Evolutionary conservation across 2,888 invertebrate species (phyloP), one percentile per base, ranked within the genome.

Genomic region (Oscheius sp.): DNA sequence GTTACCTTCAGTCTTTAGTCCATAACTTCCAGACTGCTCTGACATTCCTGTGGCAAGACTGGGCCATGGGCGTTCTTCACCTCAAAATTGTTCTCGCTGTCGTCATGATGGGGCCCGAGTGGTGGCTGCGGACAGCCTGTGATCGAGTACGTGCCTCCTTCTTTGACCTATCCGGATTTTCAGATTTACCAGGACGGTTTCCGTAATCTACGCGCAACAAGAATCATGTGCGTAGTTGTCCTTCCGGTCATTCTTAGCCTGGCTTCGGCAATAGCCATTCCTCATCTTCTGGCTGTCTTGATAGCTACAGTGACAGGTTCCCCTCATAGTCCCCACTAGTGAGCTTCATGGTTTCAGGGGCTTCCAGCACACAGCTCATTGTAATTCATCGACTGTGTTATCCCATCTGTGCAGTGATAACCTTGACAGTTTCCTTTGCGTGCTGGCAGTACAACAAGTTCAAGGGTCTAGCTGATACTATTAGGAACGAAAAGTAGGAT

Each of bases 31-130:
- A 87, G 81, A 81, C 95, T 7, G 97, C 92, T 1, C 89, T 92
- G 21, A 91, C 91, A 84, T 92, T 91, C 83, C 90, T 91, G 7
- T 91, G 91, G 90, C 86, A 97, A 91, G 96, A 98, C 91, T 99
- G 98, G 98, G 97, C 97, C 0, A 91, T 99, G 37, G 97, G 98
- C 35, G 96, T 99, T 11, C 91, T 99, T 0, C 97, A 98, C 90
- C 96, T 96, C 1, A 99, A 99, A 92, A 97, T 98, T 74, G 94
- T 96, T 21, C 95, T 96, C 88, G 98, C 96, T 0, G 92, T 96
- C 35, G 95, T 95, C 0, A 94, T 98, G 93, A 97, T 98, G 96
- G 96, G 96, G 0, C 92, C 92, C 1, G 96, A 97, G 7, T 97
- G 97, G 91, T 96, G 96, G 94, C 91, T 99, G 86, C 93, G 96